These are phyloP conservation scores for Agonopterix heracliana DNA, from an alignment of 2,888 invertebrate genomes.

Conservation along the genomic window DNA sequence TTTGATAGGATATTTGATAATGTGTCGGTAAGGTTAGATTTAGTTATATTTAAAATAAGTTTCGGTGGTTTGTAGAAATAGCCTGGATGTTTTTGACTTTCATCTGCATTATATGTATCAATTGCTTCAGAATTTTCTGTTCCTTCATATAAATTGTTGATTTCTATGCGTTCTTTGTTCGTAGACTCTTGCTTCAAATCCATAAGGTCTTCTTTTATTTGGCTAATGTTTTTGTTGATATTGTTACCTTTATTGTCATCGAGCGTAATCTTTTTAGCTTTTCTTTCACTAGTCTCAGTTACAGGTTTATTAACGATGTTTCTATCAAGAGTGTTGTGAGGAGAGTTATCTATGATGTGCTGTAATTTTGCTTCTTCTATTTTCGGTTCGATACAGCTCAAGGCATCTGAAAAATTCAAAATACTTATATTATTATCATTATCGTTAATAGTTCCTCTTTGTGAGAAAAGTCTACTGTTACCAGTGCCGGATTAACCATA, in stretches of 20 bases:
- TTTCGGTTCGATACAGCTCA: not conserved
- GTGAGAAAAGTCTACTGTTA: no score
- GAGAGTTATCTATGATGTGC: no score
- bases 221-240: no score
- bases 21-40: conserved; percentile 22
- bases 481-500: no score
- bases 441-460: not conserved
- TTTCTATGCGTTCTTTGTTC: no score
- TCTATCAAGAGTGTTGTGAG: no score
- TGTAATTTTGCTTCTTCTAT: not conserved
- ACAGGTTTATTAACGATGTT: no score
- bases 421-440: not conserved
- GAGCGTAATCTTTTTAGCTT: not conserved
- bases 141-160: conserved; percentile 27
- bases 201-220: no score
- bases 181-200: no score
- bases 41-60: not conserved
- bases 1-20: conserved; percentile 41
- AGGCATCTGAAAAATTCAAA: not conserved
- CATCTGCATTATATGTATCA: conserved; percentile 10
- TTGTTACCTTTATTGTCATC: no score
- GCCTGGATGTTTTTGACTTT: conserved; percentile 5
- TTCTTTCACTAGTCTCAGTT: not conserved
- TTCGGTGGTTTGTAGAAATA: conserved; percentile 11
- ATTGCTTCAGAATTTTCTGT: conserved; percentile 25